Percentiles rank a stretch among this genome's conserved stretches.
Conservation (phyloP, 2,888 invertebrate species). For the Athalia circularis region DNA sequence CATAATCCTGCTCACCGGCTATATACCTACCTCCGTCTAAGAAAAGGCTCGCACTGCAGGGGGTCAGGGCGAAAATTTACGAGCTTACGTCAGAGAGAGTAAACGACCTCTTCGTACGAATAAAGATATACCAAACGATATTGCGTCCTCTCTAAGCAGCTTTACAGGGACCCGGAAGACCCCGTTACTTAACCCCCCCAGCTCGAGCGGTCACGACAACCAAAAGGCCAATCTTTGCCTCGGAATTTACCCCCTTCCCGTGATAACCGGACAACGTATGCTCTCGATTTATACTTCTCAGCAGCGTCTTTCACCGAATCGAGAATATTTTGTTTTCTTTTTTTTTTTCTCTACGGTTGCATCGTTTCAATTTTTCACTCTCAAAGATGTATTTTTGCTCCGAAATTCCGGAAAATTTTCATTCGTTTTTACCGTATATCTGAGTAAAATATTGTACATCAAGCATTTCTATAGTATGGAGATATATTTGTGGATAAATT, state of each 20-base stretch:
- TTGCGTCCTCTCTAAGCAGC: constrained; percentile 38
- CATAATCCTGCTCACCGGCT: too few species aligned
- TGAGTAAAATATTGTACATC: too few species aligned
- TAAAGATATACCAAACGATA: constrained; percentile 43
- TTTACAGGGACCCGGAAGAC: constrained; percentile 27
- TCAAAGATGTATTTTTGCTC: too few species aligned
- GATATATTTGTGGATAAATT: background rate
- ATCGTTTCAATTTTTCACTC: too few species aligned
- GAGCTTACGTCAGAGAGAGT: constrained; percentile 28
- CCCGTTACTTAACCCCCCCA: constrained; percentile 1
- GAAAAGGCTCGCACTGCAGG: background rate
- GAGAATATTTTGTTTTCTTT: background rate
- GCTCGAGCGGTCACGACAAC: constrained; percentile 1
- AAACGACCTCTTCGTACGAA: constrained; percentile 37
- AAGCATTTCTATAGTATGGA: background rate
- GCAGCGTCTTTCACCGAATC: background rate
- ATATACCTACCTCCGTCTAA: background rate
- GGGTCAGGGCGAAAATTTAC: constrained; percentile 30
- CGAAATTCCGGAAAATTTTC: too few species aligned
- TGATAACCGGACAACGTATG: constrained; percentile 35
- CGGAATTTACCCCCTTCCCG: background rate
- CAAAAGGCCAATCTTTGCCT: constrained; percentile 19
- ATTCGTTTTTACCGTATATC: too few species aligned
- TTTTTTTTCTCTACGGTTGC: too few species aligned
- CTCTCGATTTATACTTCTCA: constrained; percentile 16